Conservation (phyloP, 1,140 invertebrate species). For the Tribolium madens region DNA sequence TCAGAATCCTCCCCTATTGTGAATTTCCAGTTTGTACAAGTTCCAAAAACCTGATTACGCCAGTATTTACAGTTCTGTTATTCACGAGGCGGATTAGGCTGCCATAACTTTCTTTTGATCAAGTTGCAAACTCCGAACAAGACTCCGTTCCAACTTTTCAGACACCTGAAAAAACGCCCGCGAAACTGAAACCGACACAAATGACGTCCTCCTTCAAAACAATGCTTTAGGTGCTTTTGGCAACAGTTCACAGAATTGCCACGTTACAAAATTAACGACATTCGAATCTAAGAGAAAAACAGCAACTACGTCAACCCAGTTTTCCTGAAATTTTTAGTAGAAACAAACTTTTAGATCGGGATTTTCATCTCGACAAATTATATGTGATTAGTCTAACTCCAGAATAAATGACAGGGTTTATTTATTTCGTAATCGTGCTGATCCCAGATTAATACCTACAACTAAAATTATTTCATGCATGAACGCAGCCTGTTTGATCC, state of each 20-base stretch:
- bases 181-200: constrained; percentile 12
- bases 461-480: neutral
- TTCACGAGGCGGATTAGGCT: neutral
- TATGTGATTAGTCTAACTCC: neutral
- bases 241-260: neutral
- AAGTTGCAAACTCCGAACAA: constrained; percentile 9
- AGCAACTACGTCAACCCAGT: neutral
- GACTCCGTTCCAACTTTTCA: constrained; percentile 12
- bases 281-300: neutral
- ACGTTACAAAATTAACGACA: constrained; percentile 12
- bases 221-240: constrained; percentile 6
- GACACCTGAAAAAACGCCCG: constrained; percentile 12
- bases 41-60: constrained; percentile 9
- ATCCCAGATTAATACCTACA: neutral
- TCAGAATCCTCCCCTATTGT: neutral
- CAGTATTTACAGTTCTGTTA: constrained; percentile 5
- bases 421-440: constrained; percentile 8
- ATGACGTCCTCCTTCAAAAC: constrained; percentile 25
- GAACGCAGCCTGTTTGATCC: neutral
- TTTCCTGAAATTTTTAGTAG: neutral
- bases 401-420: constrained; percentile 3
- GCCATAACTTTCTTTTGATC: constrained; percentile 12
- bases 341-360: neutral
- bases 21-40: neutral
- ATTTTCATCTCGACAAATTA: neutral